Conservation (phyloP, 2,888 invertebrate species). For the Byasa hedistus region DNA sequence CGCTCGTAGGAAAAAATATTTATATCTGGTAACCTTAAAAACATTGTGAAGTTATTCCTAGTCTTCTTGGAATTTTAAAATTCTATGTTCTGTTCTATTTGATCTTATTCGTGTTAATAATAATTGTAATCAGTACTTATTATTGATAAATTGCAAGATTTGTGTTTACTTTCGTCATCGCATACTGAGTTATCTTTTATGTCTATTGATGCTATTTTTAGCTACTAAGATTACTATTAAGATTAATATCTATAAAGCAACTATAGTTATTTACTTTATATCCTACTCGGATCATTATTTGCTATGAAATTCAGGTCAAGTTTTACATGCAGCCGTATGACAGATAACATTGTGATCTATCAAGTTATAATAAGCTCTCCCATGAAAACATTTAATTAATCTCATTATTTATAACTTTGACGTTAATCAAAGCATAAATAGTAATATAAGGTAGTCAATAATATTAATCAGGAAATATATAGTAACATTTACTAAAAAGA, state of each 20-base stretch:
- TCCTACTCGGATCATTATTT: neutral
- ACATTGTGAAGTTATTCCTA: too few relatives aligned
- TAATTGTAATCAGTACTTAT: too few relatives aligned
- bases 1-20: too few relatives aligned
- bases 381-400: constrained; percentile 15
- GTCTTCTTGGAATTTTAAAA: too few relatives aligned
- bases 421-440: constrained; percentile 20
- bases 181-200: neutral
- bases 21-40: too few relatives aligned
- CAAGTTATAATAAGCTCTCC: constrained; percentile 7
- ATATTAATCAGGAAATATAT: neutral
- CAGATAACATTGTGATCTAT: constrained; percentile 14
- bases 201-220: neutral
- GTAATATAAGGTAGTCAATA: constrained; percentile 9
- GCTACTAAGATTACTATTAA: neutral
- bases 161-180: neutral
- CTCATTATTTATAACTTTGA: constrained; percentile 19
- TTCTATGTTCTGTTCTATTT: too few relatives aligned
- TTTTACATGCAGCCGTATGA: neutral
- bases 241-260: neutral
- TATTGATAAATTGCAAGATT: neutral
- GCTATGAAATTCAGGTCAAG: constrained; percentile 13
- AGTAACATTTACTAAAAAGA: too few relatives aligned
- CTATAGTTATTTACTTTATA: neutral
- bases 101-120: too few relatives aligned